These are phyloP conservation scores for Toxotes jaculatrix DNA, from an alignment of 2,113 vertebrate genomes.

Conservation along the genomic window DNA sequence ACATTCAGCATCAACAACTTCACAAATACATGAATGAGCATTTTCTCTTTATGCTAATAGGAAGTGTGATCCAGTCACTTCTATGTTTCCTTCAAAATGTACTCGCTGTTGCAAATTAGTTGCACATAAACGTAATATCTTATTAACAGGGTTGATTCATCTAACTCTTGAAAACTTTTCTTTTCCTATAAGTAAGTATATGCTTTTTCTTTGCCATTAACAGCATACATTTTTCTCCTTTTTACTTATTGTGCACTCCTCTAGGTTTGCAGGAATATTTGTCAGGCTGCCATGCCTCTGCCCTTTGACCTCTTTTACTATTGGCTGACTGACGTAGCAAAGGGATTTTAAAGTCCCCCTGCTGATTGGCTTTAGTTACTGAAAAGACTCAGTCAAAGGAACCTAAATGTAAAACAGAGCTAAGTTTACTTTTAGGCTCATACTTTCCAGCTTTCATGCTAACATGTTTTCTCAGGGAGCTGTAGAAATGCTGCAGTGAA, in stretches of 20 bases:
- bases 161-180: neutral
- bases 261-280: neutral
- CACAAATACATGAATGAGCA: neutral
- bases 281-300: neutral
- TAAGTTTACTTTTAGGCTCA: neutral
- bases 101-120: neutral
- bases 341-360: neutral
- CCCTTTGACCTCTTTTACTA: slow-evolving; percentile 1
- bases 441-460: neutral
- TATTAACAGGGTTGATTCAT: neutral
- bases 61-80: neutral
- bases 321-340: neutral
- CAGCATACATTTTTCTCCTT: neutral
- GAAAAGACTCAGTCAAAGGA: neutral
- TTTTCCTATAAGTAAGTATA: neutral
- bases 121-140: neutral
- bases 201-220: neutral
- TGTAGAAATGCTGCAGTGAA: neutral
- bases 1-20: neutral
- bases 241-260: neutral
- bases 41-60: neutral
- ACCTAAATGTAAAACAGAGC: neutral
- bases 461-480: neutral
- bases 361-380: neutral
- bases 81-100: neutral